These are phyloP conservation scores for Sitobion miscanthi DNA, from an alignment of 1,140 invertebrate species.

Conservation along the genomic window DNA sequence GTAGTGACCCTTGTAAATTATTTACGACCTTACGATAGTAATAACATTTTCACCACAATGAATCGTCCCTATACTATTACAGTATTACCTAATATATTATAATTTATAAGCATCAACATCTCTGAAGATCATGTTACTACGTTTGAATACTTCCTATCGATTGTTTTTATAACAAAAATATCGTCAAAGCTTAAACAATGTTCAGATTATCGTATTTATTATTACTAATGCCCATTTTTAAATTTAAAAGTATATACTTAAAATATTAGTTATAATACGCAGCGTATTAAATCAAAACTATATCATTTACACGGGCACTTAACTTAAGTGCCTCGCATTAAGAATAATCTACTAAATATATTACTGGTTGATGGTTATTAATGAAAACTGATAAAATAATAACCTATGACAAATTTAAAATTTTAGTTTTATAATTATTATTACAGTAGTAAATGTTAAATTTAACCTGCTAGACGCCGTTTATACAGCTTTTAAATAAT, in stretches of 20 bases:
- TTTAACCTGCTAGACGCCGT: not conserved
- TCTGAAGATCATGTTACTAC: not conserved
- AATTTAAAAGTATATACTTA: not conserved
- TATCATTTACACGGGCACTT: not conserved
- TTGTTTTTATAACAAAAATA: not conserved
- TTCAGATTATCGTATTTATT: not conserved
- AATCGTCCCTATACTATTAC: not conserved
- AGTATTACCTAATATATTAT: not conserved
- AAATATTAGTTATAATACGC: not conserved
- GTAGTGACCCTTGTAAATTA: constrained; percentile 37
- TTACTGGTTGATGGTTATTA: not conserved
- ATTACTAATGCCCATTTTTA: not conserved
- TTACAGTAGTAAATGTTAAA: not conserved
- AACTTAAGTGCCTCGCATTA: not conserved
- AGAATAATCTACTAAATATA: not conserved
- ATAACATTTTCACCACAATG: constrained; percentile 25
- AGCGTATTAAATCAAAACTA: not conserved
- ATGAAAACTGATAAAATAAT: not conserved
- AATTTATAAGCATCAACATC: not conserved
- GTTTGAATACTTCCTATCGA: not conserved
- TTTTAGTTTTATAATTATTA: not conserved
- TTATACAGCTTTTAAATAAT: not conserved
- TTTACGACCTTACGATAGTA: constrained; percentile 24
- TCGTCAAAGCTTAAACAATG: not conserved
- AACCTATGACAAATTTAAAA: not conserved